phyloP scores from a whole-genome alignment of 2,797 vertebrate species.

The Buceros bicornis region DNA sequence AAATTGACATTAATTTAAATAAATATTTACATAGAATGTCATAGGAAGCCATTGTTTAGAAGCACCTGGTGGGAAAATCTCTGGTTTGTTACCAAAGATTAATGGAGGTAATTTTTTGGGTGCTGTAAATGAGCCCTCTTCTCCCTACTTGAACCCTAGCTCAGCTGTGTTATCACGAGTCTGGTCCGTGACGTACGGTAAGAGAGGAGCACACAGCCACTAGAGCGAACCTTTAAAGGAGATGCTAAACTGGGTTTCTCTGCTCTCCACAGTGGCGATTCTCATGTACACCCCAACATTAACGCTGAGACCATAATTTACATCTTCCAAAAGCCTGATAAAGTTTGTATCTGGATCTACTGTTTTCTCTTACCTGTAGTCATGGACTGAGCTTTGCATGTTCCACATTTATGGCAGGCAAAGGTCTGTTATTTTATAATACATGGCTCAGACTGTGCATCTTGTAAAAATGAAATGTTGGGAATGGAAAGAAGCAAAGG shows the following conservation, averaged over 20 bases:
- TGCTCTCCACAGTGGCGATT: not conserved
- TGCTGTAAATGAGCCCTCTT: not conserved
- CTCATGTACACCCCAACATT: not conserved
- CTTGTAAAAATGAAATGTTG: not conserved
- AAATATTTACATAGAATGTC: not conserved
- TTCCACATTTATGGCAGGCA: not conserved
- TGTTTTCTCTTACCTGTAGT: not conserved
- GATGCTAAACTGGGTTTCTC: not conserved
- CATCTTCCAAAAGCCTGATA: not conserved
- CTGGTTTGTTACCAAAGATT: not conserved
- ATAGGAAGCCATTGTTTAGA: not conserved
- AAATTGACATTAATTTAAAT: not conserved
- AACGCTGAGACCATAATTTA: not conserved
- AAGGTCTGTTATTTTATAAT: not conserved
- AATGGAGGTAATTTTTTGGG: not conserved
- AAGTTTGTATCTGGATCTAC: not conserved
- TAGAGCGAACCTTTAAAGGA: not conserved
- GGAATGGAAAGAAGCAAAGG: not conserved
- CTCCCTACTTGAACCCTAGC: not conserved
- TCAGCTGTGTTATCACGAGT: not conserved
- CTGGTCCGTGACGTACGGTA: not conserved
- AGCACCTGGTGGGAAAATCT: not conserved
- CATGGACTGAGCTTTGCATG: not conserved
- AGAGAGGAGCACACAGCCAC: not conserved
- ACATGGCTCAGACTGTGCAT: not conserved